A percentile compares a stretch with the other conserved stretches of the same genome.
Evolutionary conservation across 2,888 invertebrate species (phyloP).

Genomic region (Augochlorella aurata): DNA sequence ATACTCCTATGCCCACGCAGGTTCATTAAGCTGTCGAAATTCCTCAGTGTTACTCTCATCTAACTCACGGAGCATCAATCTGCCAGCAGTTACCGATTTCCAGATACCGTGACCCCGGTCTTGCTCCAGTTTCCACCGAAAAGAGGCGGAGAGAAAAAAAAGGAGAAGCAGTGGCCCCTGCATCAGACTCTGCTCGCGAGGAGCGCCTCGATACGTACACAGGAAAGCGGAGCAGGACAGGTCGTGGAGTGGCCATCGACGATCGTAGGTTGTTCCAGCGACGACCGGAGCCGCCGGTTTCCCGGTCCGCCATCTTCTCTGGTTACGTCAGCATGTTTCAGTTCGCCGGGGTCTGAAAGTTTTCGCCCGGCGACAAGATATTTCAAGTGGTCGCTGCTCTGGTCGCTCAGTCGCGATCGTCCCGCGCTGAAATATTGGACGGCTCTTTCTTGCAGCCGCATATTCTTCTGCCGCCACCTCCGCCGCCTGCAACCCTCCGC

Average conservation of each 20-base stretch:
- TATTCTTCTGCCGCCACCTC: conserved; percentile 72
- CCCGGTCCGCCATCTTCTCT: conserved; percentile 75
- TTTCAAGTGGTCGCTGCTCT: conserved; percentile 80
- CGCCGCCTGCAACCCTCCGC: conserved; percentile 8
- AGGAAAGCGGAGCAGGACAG: conserved; percentile 48
- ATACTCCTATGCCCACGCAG: no score
- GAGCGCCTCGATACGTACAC: neutral
- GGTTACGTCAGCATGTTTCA: conserved; percentile 82
- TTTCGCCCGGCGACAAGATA: conserved; percentile 81
- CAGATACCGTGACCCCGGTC: no score
- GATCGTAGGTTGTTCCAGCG: conserved; percentile 40
- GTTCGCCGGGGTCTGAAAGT: conserved; percentile 79
- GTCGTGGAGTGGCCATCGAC: conserved; percentile 59
- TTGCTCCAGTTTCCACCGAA: no score
- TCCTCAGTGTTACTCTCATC: no score
- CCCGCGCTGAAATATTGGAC: conserved; percentile 81
- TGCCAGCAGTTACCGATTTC: no score
- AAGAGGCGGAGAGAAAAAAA: no score
- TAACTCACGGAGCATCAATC: no score
- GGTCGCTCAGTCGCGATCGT: conserved; percentile 74
- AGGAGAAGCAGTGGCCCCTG: no score
- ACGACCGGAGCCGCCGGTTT: conserved; percentile 48
- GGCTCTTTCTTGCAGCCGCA: conserved; percentile 80
- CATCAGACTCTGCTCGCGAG: neutral
- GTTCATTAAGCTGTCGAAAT: no score